Evolutionary conservation across 2,797 vertebrate genomes (phyloP), one percentile per base, ranked within the genome.

Genomic region (Acanthornis magna): DNA sequence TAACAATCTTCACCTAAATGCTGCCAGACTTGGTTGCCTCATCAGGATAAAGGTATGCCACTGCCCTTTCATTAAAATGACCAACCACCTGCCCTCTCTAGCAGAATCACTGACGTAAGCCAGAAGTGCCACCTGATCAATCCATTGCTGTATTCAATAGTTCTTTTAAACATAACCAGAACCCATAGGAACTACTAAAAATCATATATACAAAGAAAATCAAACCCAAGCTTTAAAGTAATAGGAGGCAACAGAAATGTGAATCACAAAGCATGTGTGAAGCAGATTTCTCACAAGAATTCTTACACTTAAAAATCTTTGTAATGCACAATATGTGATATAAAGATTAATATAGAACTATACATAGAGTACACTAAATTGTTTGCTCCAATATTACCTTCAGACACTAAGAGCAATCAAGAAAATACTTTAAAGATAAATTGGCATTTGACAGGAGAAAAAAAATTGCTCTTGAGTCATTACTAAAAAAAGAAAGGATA

Each of bases 341-440:
- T 50, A 38, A 82, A 86, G 70, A 91, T 40, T 89, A 72, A 91
- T 43, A 60, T 45, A 84, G 72, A 92, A 13, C 73, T 73, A 45
- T 42, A 51, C 17, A 32, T 55, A 68, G 26, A 78, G 32, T 72
- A 91, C 40, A 55, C 40, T 29, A 30, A 70, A 66, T 67, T 76
- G 74, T 92, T 93, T 79, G 42, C 53, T 74, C 62, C 82, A 81
- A 81, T 58, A 67, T 72, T 86, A 50, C 80, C 43, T 95, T 89
- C 83, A 83, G 63, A 87, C 72, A 95, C 84, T 70, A 81, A 83
- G 34, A 26, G 55, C 27, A 88, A 88, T 88, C 23, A 60, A 72
- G 23, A 91, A 93, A 93, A 94, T 53, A 77, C 30, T 87, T 72
- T 68, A 34, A 82, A 91, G 90, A 84, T 72, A 70, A 92, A 86